Evolutionary conservation across 2,797 vertebrate genomes (phyloP).

Genomic region (Denticeps clupeoides): DNA sequence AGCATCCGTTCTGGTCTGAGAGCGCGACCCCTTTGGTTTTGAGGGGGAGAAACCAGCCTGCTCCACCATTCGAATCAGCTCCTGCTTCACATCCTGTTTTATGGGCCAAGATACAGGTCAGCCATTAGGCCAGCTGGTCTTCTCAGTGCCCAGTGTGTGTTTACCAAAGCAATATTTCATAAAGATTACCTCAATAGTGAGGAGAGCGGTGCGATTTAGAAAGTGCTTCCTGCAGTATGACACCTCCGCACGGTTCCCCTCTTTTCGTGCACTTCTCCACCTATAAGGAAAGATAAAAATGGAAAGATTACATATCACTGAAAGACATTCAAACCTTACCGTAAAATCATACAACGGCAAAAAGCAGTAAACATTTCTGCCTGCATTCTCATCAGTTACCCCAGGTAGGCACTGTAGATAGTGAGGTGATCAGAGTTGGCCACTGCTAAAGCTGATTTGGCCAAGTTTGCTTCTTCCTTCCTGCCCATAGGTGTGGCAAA

Average conservation of each 20-base stretch:
- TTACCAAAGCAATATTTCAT: background rate
- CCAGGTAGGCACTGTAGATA: slow-evolving; percentile 83
- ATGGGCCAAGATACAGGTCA: background rate
- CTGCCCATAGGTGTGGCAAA: slow-evolving; percentile 88
- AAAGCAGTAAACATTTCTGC: background rate
- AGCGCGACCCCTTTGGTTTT: slow-evolving; percentile 26
- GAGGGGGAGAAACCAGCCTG: slow-evolving; percentile 69
- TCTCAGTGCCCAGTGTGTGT: no score
- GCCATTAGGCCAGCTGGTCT: background rate
- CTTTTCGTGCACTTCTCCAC: slow-evolving; percentile 71
- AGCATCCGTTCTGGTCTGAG: slow-evolving; percentile 28
- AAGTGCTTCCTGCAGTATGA: slow-evolving; percentile 82
- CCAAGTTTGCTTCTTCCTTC: slow-evolving; percentile 90
- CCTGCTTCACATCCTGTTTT: slow-evolving; percentile 78
- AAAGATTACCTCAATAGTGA: slow-evolving; percentile 78
- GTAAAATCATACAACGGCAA: background rate
- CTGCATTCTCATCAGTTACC: slow-evolving; percentile 51
- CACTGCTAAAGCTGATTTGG: slow-evolving; percentile 73
- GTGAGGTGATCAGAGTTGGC: slow-evolving; percentile 91
- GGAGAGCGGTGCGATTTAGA: slow-evolving; percentile 79
- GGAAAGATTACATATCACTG: background rate
- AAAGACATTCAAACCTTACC: background rate
- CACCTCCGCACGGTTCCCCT: slow-evolving; percentile 73
- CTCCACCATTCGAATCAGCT: slow-evolving; percentile 81
- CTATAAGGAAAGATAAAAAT: slow-evolving; percentile 39